A percentile compares a stretch with the other conserved stretches of the same genome.
These are phyloP conservation scores for Notodonta dromedarius DNA, from an alignment of 2,888 invertebrate genomes.

Conservation along the genomic window DNA sequence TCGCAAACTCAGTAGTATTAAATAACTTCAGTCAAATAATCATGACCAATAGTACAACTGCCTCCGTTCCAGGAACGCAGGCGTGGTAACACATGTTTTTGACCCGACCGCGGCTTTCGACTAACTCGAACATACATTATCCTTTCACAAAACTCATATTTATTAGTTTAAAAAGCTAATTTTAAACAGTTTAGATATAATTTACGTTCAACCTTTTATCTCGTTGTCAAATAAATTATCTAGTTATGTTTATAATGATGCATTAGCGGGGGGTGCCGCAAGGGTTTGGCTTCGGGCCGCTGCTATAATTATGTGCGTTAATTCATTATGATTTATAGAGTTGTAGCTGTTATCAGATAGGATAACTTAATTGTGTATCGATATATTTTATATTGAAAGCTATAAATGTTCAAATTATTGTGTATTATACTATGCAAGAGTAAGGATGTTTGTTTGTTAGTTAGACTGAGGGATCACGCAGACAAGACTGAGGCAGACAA, in stretches of 20 bases:
- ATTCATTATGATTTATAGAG: constrained; percentile 1
- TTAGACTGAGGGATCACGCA: no score
- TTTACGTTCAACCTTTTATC: constrained; percentile 36
- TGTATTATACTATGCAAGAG: no score
- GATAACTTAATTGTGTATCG: not conserved
- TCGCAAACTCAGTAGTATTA: not conserved
- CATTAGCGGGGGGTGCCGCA: constrained; percentile 32
- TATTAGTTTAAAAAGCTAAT: constrained; percentile 19
- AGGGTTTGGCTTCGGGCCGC: constrained; percentile 33
- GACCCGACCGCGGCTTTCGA: constrained; percentile 17
- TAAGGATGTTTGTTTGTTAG: no score
- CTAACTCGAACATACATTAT: constrained; percentile 13
- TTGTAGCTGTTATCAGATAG: not conserved
- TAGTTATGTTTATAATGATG: constrained; percentile 31
- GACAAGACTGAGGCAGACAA: no score
- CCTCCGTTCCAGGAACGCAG: not conserved
- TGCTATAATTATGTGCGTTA: constrained; percentile 10
- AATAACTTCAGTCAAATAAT: not conserved
- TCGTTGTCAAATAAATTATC: constrained; percentile 33
- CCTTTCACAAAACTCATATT: constrained; percentile 16
- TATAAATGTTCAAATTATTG: no score
- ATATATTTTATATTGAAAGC: not conserved
- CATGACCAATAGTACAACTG: not conserved
- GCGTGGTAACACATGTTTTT: not conserved
- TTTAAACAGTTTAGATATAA: constrained; percentile 29